Conservation (phyloP, 2,113 vertebrate genomes). For the Planiliza haematocheilus region DNA sequence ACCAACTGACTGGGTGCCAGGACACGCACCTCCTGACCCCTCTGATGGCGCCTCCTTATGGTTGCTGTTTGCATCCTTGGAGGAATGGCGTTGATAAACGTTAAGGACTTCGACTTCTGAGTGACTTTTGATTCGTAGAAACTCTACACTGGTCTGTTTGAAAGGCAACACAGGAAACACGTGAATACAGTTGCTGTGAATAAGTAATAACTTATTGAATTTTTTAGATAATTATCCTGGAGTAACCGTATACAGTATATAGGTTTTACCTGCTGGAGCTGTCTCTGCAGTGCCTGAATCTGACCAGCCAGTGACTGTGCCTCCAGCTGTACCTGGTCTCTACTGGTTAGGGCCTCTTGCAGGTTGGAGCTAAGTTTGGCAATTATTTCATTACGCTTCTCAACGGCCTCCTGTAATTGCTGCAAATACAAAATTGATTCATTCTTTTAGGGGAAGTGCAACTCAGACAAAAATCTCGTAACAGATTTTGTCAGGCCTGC, state of each 20-base stretch:
- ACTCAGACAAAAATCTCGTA: too few relatives aligned
- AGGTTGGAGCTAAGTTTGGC: constrained; percentile 83
- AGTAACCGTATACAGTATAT: too few relatives aligned
- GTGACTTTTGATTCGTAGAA: constrained; percentile 78
- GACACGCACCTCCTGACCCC: constrained; percentile 52
- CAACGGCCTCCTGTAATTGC: constrained; percentile 83
- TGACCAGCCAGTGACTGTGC: constrained; percentile 77
- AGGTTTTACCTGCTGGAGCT: constrained; percentile 84
- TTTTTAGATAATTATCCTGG: neutral
- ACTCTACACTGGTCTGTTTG: constrained; percentile 81
- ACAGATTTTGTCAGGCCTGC: too few relatives aligned
- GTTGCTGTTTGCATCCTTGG: constrained; percentile 67
- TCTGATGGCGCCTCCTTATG: constrained; percentile 68
- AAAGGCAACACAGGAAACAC: constrained; percentile 24
- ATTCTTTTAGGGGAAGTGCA: too few relatives aligned
- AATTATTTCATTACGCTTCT: constrained; percentile 88
- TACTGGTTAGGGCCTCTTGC: constrained; percentile 79
- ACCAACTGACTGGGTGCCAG: constrained; percentile 11
- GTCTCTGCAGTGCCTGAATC: constrained; percentile 84
- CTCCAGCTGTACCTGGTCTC: constrained; percentile 84
- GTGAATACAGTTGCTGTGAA: neutral
- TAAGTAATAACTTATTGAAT: neutral
- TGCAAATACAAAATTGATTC: constrained; percentile 55
- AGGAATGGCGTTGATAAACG: constrained; percentile 50
- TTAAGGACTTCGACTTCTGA: constrained; percentile 57